Base-by-base conservation (phyloP, 2,113 vertebrate genomes). In the Diphyllodes magnificus region DNA sequence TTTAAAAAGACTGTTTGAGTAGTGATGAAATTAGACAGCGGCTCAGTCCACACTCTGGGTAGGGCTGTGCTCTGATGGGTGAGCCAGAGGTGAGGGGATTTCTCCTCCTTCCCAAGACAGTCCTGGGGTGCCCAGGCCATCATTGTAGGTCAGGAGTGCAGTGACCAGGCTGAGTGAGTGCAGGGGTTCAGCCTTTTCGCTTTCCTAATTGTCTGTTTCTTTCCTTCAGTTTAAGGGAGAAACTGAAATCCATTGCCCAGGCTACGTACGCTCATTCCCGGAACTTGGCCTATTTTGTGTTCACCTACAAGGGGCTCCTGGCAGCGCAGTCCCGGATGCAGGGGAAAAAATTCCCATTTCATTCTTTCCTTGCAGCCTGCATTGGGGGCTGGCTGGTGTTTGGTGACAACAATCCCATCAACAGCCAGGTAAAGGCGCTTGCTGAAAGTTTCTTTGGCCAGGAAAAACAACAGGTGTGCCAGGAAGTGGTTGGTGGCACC, bases 251-350 rank as follows among this genome's bases (percentile, higher is more conserved):
- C 61, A 99, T 99, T 87, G 93, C 98, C 54, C 98, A 98, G 93
- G 99, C 99, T 45, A 99, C 99, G 0, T 99, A 99, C 88, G 98
- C 97, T 6, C 99, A 99, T 77, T 99, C 99, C 45, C 91, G 98
- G 95, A 99, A 99, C 95, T 96, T 99, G 96, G 99, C 99, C 0
- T 98, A 60, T 93, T 99, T 99, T 47, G 99, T 99, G 82, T 99
- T 99, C 92, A 98, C 98, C 23, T 99, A 99, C 97, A 99, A 99
- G 96, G 98, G 98, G 11, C 97, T 99, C 49, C 98, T 98, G 56
- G 97, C 98, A 2, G 44, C 98, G 39, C 99, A 99, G 97, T 96
- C 98, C 82, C 95, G 9, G 23, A 66, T 98, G 30, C 99, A 99
- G 92, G 98, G 99, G 4, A 97, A 98, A 83, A 98, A 94, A 83